These are phyloP conservation scores for Nibea coibor DNA, from an alignment of 2,113 vertebrate genomes.

Conservation along the genomic window DNA sequence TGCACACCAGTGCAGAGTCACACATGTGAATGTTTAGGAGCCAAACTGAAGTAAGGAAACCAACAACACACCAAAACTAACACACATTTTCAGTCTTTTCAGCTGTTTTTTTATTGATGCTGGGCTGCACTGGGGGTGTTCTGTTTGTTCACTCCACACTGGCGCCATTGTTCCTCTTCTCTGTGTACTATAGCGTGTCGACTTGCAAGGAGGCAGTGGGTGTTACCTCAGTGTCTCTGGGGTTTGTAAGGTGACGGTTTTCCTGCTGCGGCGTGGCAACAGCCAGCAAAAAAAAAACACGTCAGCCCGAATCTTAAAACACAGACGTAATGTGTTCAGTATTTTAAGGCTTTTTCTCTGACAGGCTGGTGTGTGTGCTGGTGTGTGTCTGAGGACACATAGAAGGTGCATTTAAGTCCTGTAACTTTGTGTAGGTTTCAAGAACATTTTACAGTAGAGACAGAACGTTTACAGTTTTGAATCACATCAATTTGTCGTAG, in stretches of 20 bases:
- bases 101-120: slow-evolving; percentile 15
- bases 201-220: neutral
- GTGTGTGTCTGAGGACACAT: slow-evolving; percentile 1
- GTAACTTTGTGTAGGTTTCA: neutral
- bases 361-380: neutral
- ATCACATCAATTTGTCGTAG: too few species aligned
- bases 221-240: slow-evolving; percentile 1
- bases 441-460: slow-evolving; percentile 1
- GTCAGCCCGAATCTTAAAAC: slow-evolving; percentile 35
- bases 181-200: slow-evolving; percentile 2
- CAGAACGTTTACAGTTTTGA: too few species aligned
- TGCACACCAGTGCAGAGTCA: slow-evolving; percentile 10
- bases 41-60: neutral
- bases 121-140: neutral
- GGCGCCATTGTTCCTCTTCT: slow-evolving; percentile 23
- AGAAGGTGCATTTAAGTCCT: neutral
- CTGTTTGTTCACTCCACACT: slow-evolving; percentile 22
- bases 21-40: neutral
- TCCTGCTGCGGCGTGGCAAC: slow-evolving; percentile 34
- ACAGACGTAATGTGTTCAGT: slow-evolving; percentile 54
- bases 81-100: slow-evolving; percentile 23
- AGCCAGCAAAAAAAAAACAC: slow-evolving; percentile 24
- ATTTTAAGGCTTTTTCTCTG: slow-evolving; percentile 47
- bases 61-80: slow-evolving; percentile 2
- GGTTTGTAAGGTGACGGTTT: neutral